Evolutionary conservation across 1,140 invertebrate genomes (phyloP), one percentile per base, ranked within the genome.

Genomic region (Rhagoletis zephyria): DNA sequence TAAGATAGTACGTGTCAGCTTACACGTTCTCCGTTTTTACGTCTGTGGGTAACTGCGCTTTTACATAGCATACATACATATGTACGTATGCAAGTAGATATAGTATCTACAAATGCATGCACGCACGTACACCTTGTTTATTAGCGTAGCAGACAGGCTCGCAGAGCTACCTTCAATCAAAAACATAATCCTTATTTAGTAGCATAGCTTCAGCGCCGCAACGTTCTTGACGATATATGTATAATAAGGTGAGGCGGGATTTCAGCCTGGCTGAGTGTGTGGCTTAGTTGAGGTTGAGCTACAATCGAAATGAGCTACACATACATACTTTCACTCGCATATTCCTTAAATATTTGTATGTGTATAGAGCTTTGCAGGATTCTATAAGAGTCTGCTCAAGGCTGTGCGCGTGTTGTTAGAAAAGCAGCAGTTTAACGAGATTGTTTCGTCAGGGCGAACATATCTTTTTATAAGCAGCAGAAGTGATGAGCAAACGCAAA

Each of bases 181-280:
- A 81, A 91, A 86, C 88, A 89, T 91, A 91, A 91, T 91, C 90
- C 90, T 90, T 90, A 90, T 90, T 91, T 90, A 91, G 90, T 90
- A 89, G 90, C 74, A 16, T 56, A 51, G 74, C 48, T 16, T 48
- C 30, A 48, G 70, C 30, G 5, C 2, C 64, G 14, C 48, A 51
- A 14, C 61, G n/a, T 63, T 63, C 9, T 63, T n/a, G 48, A 4
- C n/a, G 90, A 91, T 91, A 30, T 30, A 30, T 30, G 1, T 1
- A 30, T 30, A 91, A 91, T 91, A 90, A 91, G 90, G 90, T 91
- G 88, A 87, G 45, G 48, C 48, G 74, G 48, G 74, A 19, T 81
- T 56, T 56, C 74, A 56, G 1, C 74, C n/a, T 30, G 6, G 42
- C 45, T 81, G 74, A n/a, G 74, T 63, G 61, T 3, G 7, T 81